phyloP scores from a whole-genome alignment of 2,113 vertebrate species.

The Ursus arctos region DNA sequence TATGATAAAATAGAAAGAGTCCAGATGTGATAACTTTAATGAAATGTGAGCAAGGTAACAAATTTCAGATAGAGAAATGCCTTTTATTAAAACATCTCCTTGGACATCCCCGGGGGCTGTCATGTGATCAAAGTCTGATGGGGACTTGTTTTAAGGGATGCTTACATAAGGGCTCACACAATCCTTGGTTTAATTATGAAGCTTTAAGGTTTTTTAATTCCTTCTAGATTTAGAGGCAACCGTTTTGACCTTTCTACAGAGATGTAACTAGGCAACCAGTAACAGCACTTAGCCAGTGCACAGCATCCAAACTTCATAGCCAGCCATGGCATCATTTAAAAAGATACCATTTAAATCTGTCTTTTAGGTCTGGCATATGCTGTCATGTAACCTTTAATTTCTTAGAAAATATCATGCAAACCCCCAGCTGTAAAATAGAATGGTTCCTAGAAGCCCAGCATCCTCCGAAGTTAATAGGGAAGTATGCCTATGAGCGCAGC shows the following conservation, averaged over 20 bases:
- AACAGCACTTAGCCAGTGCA: constrained; percentile 7
- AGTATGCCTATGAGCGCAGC: neutral
- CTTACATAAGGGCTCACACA: neutral
- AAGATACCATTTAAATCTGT: constrained; percentile 57
- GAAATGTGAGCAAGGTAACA: constrained; percentile 46
- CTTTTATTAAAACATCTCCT: constrained; percentile 53
- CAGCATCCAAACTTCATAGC: constrained; percentile 29
- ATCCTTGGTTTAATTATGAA: constrained; percentile 57
- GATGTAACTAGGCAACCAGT: constrained; percentile 74
- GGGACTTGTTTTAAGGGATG: constrained; percentile 30
- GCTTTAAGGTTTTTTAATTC: constrained; percentile 56
- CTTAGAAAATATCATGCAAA: constrained; percentile 61
- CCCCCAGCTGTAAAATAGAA: neutral
- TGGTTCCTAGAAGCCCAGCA: constrained; percentile 35
- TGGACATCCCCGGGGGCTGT: neutral
- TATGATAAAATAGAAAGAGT: constrained; percentile 5
- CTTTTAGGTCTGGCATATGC: constrained; percentile 33
- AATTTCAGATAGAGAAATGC: constrained; percentile 45
- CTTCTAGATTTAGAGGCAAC: constrained; percentile 63
- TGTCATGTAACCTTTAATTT: constrained; percentile 54
- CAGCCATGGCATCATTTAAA: neutral
- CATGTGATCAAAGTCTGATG: neutral
- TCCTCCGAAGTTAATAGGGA: neutral
- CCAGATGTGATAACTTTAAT: constrained; percentile 27
- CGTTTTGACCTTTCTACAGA: constrained; percentile 73